Percentiles rank a stretch among this genome's conserved stretches.
These are phyloP conservation scores for Drosophila santomea DNA, from an alignment of 1,140 invertebrate genomes.

Conservation along the genomic window DNA sequence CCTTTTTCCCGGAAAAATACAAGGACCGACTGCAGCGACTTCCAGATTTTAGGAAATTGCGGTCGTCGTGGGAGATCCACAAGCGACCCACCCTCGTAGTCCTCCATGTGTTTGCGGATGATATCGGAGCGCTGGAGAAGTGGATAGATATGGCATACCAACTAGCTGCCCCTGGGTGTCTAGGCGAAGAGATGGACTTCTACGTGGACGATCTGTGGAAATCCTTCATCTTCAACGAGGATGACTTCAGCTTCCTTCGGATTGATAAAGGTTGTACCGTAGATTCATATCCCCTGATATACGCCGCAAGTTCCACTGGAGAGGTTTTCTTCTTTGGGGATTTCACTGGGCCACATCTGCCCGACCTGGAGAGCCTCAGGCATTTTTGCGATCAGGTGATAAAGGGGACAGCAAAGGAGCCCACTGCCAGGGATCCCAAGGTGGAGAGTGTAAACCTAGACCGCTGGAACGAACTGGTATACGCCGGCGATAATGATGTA, in stretches of 20 bases:
- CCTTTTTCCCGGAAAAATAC: conserved; percentile 21
- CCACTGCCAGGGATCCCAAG: neutral
- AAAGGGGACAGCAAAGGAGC: neutral
- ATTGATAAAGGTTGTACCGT: neutral
- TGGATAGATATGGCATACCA: conserved; percentile 46
- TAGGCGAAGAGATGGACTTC: conserved; percentile 32
- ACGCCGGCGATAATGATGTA: conserved; percentile 24
- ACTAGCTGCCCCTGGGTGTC: conserved; percentile 16
- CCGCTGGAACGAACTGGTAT: conserved; percentile 39
- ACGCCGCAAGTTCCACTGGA: conserved; percentile 29
- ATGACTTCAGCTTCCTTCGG: conserved; percentile 3
- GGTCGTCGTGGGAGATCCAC: conserved; percentile 1
- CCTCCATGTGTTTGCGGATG: conserved; percentile 43
- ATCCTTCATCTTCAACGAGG: conserved; percentile 26
- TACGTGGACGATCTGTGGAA: conserved; percentile 45
- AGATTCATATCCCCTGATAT: conserved; percentile 40
- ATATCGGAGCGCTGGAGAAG: conserved; percentile 14
- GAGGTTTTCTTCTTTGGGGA: conserved; percentile 46
- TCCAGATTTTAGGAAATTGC: neutral
- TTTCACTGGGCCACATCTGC: neutral
- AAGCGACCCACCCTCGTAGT: conserved; percentile 28
- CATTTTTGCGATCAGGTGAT: conserved; percentile 40
- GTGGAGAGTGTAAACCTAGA: conserved; percentile 19
- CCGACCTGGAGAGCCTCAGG: conserved; percentile 12
- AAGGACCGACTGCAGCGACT: conserved; percentile 31